Evolutionary conservation across 2,888 invertebrate species (phyloP), one percentile per base, ranked within the genome.

Genomic region (Cantharis nigra): DNA sequence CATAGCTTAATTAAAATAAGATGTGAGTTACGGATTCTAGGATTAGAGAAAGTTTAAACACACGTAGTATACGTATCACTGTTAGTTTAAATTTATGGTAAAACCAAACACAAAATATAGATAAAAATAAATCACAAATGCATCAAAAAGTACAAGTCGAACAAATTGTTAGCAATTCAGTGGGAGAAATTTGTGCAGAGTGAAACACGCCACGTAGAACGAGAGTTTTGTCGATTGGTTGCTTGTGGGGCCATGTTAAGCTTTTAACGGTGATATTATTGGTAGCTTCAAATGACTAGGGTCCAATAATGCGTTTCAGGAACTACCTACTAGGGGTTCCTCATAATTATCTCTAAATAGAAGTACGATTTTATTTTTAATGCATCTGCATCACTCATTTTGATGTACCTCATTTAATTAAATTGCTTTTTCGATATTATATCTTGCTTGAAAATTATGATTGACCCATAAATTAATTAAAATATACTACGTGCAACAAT

Each of bases 241-340:
- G 78, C 16, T 69, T 67, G 65, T 77, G 82, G 77, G 77, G 82
- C 82, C 82, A 82, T 82, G 79, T 82, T 81, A 78, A 79, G 80
- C 76, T 75, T 71, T 62, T 62, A 78, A 78, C 72, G 49, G 69
- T 65, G 67, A 69, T 76, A 74, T 78, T 77, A 82, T 82, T 82
- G 82, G 82, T 80, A 65, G 78, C 26, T 75, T 5, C 14, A 30
- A 63, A 70, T 49, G 28, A 74, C 62, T 63, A 77, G 74, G 73
- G 71, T 23, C 71, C 71, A 74, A 77, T 74, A 74, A 77, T 71
- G 74, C 67, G 62, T 33, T 13, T 11, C 14, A 70, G 71, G 74
- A 63, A 72, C 71, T 71, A 63, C 77, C 77, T 72, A 71, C 71
- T 18, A 16, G 71, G 10, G 62, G 65, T 49, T 62, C 77, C 74